These are phyloP conservation scores for Thelaira solivaga DNA, from an alignment of 2,888 invertebrate species.

Conservation along the genomic window DNA sequence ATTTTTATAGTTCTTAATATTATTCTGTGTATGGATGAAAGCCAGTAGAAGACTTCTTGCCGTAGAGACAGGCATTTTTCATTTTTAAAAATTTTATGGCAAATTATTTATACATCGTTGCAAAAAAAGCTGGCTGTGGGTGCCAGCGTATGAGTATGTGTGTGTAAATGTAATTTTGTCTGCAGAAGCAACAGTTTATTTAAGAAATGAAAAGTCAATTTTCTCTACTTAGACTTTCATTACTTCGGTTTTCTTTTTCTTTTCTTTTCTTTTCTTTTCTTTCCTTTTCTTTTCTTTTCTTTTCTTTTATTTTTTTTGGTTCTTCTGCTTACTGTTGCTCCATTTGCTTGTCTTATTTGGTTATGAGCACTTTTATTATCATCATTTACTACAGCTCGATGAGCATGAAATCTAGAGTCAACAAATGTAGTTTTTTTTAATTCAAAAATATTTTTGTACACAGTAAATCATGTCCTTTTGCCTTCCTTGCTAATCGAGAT, in stretches of 20 bases:
- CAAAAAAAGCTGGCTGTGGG: background rate
- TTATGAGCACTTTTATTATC: constrained; percentile 59
- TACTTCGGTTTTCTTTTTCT: constrained; percentile 29
- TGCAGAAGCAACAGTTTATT: constrained; percentile 66
- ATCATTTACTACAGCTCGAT: constrained; percentile 65
- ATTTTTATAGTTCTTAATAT: background rate
- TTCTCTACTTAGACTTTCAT: constrained; percentile 33
- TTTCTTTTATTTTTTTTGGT: constrained; percentile 27
- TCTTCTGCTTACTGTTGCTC: background rate
- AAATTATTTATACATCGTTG: constrained; percentile 35
- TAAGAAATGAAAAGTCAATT: constrained; percentile 61
- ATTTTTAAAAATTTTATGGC: constrained; percentile 26
- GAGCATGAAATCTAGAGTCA: constrained; percentile 65
- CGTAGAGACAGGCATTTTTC: constrained; percentile 19
- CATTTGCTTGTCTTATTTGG: constrained; percentile 36
- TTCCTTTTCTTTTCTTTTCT: constrained; percentile 31
- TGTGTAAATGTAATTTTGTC: background rate
- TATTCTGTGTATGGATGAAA: background rate
- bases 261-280: background rate
- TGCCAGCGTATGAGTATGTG: background rate
- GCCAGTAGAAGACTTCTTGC: constrained; percentile 8
- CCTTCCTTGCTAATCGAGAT: background rate
- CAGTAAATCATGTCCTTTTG: constrained; percentile 26
- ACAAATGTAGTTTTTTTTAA: constrained; percentile 18
- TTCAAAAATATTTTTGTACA: constrained; percentile 13